These are phyloP conservation scores for Pteria penguin DNA, from an alignment of 2,888 invertebrate species.

Conservation along the genomic window DNA sequence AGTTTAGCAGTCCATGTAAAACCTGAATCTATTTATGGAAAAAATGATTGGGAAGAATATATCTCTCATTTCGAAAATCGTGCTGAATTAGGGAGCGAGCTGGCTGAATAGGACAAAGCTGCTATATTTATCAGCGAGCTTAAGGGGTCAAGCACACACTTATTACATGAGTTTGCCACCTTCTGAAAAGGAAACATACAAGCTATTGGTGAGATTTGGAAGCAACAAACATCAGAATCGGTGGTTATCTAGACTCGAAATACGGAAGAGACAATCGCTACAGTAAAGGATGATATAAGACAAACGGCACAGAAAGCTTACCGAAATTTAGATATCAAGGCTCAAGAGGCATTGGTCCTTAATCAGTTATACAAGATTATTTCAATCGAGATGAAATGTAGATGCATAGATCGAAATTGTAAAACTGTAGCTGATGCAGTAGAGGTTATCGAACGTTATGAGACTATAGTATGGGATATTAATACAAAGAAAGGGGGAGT, in stretches of 20 bases:
- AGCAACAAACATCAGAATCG: slow-evolving; percentile 20
- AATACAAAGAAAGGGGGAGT: slow-evolving; percentile 10
- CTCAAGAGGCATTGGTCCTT: slow-evolving; percentile 44
- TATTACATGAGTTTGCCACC: background rate
- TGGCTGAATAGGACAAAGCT: background rate
- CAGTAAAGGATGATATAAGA: slow-evolving; percentile 38
- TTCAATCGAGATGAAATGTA: slow-evolving; percentile 46
- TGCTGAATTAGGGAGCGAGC: background rate
- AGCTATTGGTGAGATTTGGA: slow-evolving; percentile 26
- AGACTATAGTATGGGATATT: slow-evolving; percentile 35
- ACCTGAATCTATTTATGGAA: background rate
- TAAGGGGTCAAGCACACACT: background rate
- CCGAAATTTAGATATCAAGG: slow-evolving; percentile 20
- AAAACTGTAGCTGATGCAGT: slow-evolving; percentile 41
- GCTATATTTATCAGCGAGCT: background rate
- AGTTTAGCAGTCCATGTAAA: background rate
- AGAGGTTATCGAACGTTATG: slow-evolving; percentile 41
- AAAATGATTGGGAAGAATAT: background rate
- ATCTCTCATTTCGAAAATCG: background rate
- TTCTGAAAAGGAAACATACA: background rate
- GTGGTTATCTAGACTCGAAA: slow-evolving; percentile 33
- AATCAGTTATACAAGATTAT: slow-evolving; percentile 44
- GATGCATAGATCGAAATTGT: slow-evolving; percentile 47
- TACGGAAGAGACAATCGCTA: slow-evolving; percentile 25
- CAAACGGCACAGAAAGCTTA: slow-evolving; percentile 38